Evolutionary conservation across 2,113 vertebrate species (phyloP).

Genomic region (Chunga burmeisteri): DNA sequence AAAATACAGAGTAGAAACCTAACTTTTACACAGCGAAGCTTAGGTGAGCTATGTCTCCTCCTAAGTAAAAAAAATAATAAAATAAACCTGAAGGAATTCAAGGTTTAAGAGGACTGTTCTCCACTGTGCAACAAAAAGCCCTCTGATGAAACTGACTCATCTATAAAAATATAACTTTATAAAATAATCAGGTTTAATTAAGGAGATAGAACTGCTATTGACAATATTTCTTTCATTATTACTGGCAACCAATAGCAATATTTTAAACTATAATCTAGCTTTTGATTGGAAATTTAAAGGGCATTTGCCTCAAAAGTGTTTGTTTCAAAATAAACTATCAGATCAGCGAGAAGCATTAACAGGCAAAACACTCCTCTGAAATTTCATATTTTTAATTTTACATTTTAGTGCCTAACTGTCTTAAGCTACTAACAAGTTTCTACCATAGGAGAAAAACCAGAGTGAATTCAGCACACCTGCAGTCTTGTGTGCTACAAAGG

Average conservation of each 20-base stretch:
- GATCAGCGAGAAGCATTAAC: not conserved
- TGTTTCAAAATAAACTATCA: not conserved
- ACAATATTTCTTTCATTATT: not conserved
- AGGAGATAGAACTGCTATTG: not conserved
- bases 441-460: not conserved
- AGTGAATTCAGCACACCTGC: not conserved
- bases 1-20: not conserved
- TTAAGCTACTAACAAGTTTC: not conserved
- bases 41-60: not conserved
- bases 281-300: not conserved
- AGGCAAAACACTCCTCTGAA: not conserved
- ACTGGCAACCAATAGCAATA: not conserved
- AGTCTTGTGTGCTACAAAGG: not conserved
- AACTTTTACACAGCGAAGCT: not conserved
- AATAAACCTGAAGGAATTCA: not conserved
- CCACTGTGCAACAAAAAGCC: not conserved
- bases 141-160: not conserved
- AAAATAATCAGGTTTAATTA: not conserved
- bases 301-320: not conserved
- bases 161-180: not conserved
- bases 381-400: not conserved
- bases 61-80: not conserved
- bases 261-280: not conserved
- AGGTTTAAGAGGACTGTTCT: not conserved
- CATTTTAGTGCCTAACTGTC: not conserved